A percentile compares a stretch with the other conserved stretches of the same genome.
These are phyloP conservation scores for Cistogaster globosa DNA, from an alignment of 2,888 invertebrate genomes.

Conservation along the genomic window DNA sequence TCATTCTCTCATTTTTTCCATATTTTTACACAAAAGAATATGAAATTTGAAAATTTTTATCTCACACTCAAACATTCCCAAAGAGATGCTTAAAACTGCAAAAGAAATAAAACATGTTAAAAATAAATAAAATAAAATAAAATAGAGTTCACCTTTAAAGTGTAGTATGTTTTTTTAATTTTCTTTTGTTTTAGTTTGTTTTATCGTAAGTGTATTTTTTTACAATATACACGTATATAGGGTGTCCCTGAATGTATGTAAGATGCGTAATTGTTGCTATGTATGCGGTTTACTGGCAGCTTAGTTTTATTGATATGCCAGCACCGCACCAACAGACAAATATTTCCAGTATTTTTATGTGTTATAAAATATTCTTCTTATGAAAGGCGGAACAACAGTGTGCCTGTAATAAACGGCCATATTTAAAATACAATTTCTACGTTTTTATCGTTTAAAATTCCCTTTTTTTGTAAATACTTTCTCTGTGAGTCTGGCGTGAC, in stretches of 20 bases:
- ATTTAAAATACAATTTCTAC: too few relatives aligned
- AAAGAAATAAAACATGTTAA: conserved; percentile 27
- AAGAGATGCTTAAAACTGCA: conserved; percentile 39
- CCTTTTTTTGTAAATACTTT: too few relatives aligned
- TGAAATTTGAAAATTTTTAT: conserved; percentile 62
- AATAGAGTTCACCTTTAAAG: conserved; percentile 29
- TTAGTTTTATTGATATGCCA: too few relatives aligned
- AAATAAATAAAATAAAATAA: not conserved
- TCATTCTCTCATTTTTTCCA: conserved; percentile 11
- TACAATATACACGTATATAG: not conserved
- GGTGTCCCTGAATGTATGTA: not conserved
- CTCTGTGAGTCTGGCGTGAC: too few relatives aligned
- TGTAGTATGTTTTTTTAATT: conserved; percentile 20
- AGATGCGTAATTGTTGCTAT: too few relatives aligned
- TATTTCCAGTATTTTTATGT: too few relatives aligned
- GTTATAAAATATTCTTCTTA: too few relatives aligned
- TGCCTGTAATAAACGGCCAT: too few relatives aligned
- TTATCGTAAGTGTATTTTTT: not conserved
- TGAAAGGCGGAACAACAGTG: too few relatives aligned
- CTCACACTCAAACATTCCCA: conserved; percentile 48
- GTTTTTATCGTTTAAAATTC: too few relatives aligned
- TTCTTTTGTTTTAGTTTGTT: conserved; percentile 50
- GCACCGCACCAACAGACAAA: too few relatives aligned
- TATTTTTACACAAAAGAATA: conserved; percentile 62
- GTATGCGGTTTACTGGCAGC: too few relatives aligned